Percentiles rank a stretch among this genome's conserved stretches.
phyloP scores from a whole-genome alignment of 2,888 invertebrate species.

The Tromatobia lineatoria region DNA sequence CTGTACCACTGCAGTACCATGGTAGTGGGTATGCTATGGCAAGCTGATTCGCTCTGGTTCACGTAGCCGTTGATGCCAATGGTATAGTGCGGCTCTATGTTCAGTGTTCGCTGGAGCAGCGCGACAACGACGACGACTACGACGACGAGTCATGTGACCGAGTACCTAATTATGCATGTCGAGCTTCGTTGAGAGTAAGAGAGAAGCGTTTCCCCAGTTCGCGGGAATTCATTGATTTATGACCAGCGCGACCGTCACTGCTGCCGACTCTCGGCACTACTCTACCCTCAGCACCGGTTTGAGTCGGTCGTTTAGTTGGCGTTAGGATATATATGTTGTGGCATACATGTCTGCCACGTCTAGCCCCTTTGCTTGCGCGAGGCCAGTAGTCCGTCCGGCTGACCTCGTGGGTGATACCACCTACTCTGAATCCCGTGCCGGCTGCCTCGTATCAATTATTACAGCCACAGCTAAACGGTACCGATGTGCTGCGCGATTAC shows the following conservation, averaged over 20 bases:
- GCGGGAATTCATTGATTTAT: constrained; percentile 70
- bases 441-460: constrained; percentile 35
- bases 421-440: neutral
- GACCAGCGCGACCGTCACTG: constrained; percentile 57
- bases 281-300: constrained; percentile 26
- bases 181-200: constrained; percentile 26
- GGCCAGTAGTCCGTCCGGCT: constrained; percentile 17
- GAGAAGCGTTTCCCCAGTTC: constrained; percentile 58
- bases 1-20: constrained; percentile 35
- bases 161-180: constrained; percentile 72
- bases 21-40: constrained; percentile 44
- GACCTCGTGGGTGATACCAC: constrained; percentile 47
- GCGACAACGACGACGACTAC: constrained; percentile 60
- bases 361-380: neutral
- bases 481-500: constrained; percentile 29
- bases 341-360: neutral
- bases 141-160: constrained; percentile 68
- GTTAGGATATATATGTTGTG: constrained; percentile 11
- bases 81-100: constrained; percentile 36
- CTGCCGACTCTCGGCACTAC: constrained; percentile 41
- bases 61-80: constrained; percentile 38
- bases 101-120: constrained; percentile 59
- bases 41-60: constrained; percentile 62
- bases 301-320: constrained; percentile 39
- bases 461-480: neutral